These are phyloP conservation scores for Gymnodraco acuticeps DNA, from an alignment of 2,797 vertebrate species.

Conservation along the genomic window DNA sequence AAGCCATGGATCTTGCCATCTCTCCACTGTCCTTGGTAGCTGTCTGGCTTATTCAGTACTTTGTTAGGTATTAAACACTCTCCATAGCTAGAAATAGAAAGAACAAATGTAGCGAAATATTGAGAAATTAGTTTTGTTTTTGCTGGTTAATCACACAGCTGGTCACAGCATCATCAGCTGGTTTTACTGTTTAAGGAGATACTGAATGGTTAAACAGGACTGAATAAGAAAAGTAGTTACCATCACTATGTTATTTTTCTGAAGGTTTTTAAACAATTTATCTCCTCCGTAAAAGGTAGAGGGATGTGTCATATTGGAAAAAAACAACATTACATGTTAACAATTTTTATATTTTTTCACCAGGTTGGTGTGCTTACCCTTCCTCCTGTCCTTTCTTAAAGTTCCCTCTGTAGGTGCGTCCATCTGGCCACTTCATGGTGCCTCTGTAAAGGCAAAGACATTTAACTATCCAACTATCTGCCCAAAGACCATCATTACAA, in stretches of 20 bases:
- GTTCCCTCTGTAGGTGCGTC: slow-evolving; percentile 91
- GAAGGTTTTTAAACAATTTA: background rate
- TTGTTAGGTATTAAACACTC: slow-evolving; percentile 87
- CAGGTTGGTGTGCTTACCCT: slow-evolving; percentile 85
- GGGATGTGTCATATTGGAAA: slow-evolving; percentile 4
- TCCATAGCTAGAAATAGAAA: slow-evolving; percentile 62
- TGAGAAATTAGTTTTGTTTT: background rate
- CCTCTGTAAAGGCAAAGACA: slow-evolving; percentile 83
- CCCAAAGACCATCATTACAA: no score
- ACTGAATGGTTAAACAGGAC: background rate
- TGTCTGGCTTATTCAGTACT: slow-evolving; percentile 88
- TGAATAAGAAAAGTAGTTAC: background rate
- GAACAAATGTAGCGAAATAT: background rate
- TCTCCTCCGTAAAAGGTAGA: background rate
- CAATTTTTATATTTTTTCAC: background rate
- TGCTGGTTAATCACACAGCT: background rate
- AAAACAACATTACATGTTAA: background rate
- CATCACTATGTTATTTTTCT: background rate
- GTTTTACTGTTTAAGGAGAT: background rate
- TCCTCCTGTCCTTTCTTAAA: slow-evolving; percentile 95
- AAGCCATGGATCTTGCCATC: slow-evolving; percentile 97
- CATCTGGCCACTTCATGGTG: slow-evolving; percentile 93
- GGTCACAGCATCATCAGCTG: fast-evolving
- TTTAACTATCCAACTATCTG: background rate
- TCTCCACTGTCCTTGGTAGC: slow-evolving; percentile 93